These are phyloP conservation scores for Nyleta sp. DNA, from an alignment of 2,888 invertebrate species.

Conservation along the genomic window DNA sequence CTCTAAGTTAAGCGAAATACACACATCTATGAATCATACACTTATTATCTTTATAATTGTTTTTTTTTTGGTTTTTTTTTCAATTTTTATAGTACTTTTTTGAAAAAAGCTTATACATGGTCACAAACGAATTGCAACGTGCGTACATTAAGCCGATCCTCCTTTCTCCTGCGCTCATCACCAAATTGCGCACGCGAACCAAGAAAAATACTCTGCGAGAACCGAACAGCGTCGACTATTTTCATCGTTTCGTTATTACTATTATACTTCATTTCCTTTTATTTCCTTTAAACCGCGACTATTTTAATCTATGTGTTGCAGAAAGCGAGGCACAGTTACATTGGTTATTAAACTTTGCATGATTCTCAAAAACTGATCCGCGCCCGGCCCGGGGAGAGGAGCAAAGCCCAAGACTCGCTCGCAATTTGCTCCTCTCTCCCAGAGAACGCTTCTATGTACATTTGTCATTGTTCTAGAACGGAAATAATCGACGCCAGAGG, in stretches of 20 bases:
- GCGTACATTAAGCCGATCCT: constrained; percentile 48
- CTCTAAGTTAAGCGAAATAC: constrained; percentile 62
- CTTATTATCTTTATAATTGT: constrained; percentile 26
- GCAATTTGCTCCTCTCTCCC: background rate
- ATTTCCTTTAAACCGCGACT: constrained; percentile 17
- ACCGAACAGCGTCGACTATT: constrained; percentile 8
- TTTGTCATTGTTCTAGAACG: constrained; percentile 28
- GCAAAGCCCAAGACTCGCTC: too few relatives aligned
- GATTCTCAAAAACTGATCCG: constrained; percentile 49
- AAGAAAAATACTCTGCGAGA: constrained; percentile 8
- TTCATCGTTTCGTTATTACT: constrained; percentile 13
- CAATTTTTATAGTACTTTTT: background rate
- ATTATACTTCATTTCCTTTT: constrained; percentile 14
- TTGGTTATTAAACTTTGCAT: constrained; percentile 60
- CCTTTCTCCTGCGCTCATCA: background rate
- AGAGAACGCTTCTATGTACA: constrained; percentile 37
- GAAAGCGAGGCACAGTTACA: constrained; percentile 65
- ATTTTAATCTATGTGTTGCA: constrained; percentile 57
- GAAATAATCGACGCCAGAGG: background rate
- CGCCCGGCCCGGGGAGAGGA: background rate
- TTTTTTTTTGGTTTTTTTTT: constrained; percentile 15
- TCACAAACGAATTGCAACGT: constrained; percentile 39
- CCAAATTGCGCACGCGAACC: constrained; percentile 21
- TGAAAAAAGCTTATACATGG: background rate
- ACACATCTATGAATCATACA: constrained; percentile 66